Evolutionary conservation across 2,797 vertebrate species (phyloP).

Genomic region (Leuciscus waleckii): DNA sequence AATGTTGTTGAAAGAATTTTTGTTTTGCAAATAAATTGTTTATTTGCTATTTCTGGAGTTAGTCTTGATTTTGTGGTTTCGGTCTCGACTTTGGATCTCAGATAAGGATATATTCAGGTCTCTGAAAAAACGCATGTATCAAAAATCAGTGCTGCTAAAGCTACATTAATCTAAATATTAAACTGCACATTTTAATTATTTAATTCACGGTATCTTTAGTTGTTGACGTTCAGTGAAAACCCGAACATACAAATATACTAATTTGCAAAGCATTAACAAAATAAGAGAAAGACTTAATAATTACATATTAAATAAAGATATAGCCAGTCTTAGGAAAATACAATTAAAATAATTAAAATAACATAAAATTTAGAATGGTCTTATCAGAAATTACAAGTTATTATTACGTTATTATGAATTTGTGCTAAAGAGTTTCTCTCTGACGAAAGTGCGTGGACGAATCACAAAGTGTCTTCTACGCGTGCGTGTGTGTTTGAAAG

Average conservation of each 20-base stretch:
- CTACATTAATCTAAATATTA: neutral
- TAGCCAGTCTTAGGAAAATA: neutral
- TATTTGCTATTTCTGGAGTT: neutral
- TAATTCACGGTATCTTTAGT: neutral
- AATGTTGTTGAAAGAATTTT: neutral
- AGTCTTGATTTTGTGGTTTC: neutral
- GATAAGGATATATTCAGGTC: neutral
- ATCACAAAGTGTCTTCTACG: neutral
- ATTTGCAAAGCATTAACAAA: neutral
- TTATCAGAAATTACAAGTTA: neutral
- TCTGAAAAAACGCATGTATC: neutral
- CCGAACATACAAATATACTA: neutral
- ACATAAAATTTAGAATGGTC: neutral
- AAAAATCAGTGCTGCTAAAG: neutral
- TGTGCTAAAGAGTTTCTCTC: neutral
- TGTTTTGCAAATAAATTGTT: neutral
- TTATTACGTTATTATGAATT: neutral
- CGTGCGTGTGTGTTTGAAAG: slow-evolving; percentile 17
- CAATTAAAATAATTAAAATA: neutral
- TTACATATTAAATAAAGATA: neutral
- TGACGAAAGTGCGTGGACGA: slow-evolving; percentile 36
- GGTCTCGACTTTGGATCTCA: neutral
- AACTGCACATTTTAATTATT: neutral
- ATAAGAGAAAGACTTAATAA: neutral
- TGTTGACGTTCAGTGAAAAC: neutral